Conservation (phyloP, 2,113 vertebrate species). For the Lepidothrix coronata region DNA sequence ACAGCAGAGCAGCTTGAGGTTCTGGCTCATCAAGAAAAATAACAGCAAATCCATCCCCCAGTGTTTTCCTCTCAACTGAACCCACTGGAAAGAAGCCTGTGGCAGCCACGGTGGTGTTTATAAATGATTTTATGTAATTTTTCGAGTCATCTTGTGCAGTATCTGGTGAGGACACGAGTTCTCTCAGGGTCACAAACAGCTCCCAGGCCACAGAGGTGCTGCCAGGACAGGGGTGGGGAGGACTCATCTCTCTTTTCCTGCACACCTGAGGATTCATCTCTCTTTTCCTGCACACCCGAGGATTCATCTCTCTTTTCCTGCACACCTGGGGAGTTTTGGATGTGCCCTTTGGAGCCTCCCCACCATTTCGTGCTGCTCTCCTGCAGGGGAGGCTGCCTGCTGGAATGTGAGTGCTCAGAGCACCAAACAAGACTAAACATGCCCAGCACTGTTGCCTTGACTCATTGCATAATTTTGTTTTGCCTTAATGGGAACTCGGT, state of each 20-base stretch:
- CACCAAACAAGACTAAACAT: conserved; percentile 44
- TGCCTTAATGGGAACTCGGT: conserved; percentile 41
- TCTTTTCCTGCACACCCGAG: background rate
- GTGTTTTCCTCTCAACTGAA: background rate
- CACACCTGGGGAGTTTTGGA: background rate
- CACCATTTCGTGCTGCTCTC: background rate
- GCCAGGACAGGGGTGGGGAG: background rate
- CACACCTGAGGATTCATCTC: too few relatives aligned
- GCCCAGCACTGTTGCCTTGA: conserved; percentile 34
- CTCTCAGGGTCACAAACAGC: background rate
- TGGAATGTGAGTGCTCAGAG: conserved; percentile 25
- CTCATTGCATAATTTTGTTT: conserved; percentile 58
- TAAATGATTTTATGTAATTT: background rate
- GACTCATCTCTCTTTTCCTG: rapidly evolving
- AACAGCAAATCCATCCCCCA: rapidly evolving
- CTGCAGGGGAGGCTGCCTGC: background rate
- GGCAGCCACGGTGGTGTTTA: background rate
- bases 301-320: background rate
- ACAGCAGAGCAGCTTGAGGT: background rate
- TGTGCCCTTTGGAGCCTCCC: background rate
- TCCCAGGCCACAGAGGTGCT: background rate
- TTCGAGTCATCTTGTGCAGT: background rate
- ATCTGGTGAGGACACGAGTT: background rate
- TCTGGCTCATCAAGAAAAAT: background rate
- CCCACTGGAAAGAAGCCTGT: background rate